These are phyloP conservation scores for Pteropus alecto DNA, from an alignment of 2,113 vertebrate genomes.

Conservation along the genomic window DNA sequence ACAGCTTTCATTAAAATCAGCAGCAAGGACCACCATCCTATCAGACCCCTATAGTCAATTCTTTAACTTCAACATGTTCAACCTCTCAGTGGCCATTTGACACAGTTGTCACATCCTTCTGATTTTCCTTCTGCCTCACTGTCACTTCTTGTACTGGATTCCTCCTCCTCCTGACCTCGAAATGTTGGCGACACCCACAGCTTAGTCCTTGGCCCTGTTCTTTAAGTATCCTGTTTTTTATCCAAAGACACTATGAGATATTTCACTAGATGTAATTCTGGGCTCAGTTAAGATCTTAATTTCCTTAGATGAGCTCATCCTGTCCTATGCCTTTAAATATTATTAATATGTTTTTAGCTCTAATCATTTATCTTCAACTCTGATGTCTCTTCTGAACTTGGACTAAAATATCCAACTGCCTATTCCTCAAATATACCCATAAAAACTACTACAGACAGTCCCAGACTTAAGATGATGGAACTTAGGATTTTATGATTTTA, in stretches of 20 bases:
- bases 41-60: not conserved
- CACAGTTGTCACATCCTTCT: not conserved
- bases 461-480: not conserved
- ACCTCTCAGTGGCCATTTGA: not conserved
- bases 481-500: not conserved
- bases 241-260: slow-evolving; percentile 49
- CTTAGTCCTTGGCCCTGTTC: not conserved
- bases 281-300: slow-evolving; percentile 57
- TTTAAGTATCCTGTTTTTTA: not conserved
- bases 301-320: not conserved
- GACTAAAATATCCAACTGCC: not conserved
- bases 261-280: slow-evolving; percentile 61
- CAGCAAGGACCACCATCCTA: not conserved
- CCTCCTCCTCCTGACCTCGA: not conserved
- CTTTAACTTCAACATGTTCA: not conserved
- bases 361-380: not conserved
- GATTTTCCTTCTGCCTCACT: not conserved
- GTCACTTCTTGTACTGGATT: not conserved
- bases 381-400: not conserved
- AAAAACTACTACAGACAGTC: not conserved
- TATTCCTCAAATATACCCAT: not conserved
- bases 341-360: not conserved
- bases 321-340: not conserved
- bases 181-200: not conserved
- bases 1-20: not conserved